These are phyloP conservation scores for Aleiodes sp. DNA, from an alignment of 1,140 invertebrate genomes.

Conservation along the genomic window DNA sequence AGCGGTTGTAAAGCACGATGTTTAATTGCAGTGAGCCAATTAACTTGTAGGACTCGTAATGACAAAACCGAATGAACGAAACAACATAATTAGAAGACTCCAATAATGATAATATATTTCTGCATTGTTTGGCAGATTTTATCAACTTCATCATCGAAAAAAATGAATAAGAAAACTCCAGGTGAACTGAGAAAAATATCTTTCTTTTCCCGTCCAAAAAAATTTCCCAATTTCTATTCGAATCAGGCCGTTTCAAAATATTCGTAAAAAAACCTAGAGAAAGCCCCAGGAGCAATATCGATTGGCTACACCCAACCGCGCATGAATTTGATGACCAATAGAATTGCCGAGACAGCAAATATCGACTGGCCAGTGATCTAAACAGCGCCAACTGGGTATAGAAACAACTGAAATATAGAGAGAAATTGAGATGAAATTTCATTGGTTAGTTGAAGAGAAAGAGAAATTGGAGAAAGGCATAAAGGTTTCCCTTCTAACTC, in stretches of 20 bases:
- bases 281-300: neutral
- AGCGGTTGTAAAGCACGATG: neutral
- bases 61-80: constrained; percentile 6
- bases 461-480: neutral
- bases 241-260: neutral
- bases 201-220: neutral
- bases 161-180: too few species aligned
- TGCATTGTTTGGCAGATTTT: neutral
- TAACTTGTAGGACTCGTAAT: constrained; percentile 8
- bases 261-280: neutral
- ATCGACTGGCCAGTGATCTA: constrained; percentile 1
- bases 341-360: neutral
- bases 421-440: neutral
- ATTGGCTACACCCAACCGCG: neutral
- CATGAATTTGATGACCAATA: constrained; percentile 5
- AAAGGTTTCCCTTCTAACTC: neutral
- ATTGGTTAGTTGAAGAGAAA: neutral
- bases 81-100: neutral
- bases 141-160: too few species aligned
- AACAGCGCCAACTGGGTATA: neutral
- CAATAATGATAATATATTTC: constrained; percentile 2
- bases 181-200: too few species aligned
- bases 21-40: constrained; percentile 1
- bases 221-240: neutral
- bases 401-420: neutral